Base-by-base conservation (phyloP, 2,797 vertebrate genomes). In the Chrosomus eos region DNA sequence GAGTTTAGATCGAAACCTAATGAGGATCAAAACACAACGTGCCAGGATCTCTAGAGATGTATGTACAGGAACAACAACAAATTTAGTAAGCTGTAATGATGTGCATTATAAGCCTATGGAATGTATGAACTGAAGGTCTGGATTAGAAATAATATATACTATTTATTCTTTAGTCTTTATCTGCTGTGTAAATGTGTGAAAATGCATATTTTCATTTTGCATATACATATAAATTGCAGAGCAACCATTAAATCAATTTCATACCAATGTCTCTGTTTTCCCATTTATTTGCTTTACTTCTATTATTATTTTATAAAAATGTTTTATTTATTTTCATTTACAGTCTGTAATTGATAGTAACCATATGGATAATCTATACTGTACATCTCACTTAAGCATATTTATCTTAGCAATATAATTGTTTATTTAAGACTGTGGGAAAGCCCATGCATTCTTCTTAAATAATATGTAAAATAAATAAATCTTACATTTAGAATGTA, bases 61-160 rank as follows among this genome's bases (percentile, higher is more conserved):
- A 10, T 83, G n/a, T 31, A 55, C 33, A 66, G n/a, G 18, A 66
- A 26, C 28, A 26, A 19, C 10, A 36, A 26, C 7, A 26, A 51
- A 48, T 51, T 19, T 21, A 38, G 62, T 16, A 18, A 64, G 82
- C 16, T 73, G 53, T 51, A 68, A 21, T 62, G 10, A 62, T 64
- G 38, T 84, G 76, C 18, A 36, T 83, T 75, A 64, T 66, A 23
- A 26, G 16, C 33, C 3, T 51, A 40, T 53, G 18, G 5, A 36
- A 31, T 68, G 62, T 7, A 67, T 67, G 26, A 31, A 38, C 8
- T 43, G 26, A 83, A 68, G n/a, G 43, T 84, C 19, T 36, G 62
- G 26, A 45, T 70, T 71, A n/a, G 78, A 68, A 40, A 58, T 80
- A 80, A 80, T 85, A 85, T 85, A 84, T 78, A 33, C 51, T 81